Evolutionary conservation across 2,797 vertebrate genomes (phyloP).

Genomic region (Peromyscus aztecus): DNA sequence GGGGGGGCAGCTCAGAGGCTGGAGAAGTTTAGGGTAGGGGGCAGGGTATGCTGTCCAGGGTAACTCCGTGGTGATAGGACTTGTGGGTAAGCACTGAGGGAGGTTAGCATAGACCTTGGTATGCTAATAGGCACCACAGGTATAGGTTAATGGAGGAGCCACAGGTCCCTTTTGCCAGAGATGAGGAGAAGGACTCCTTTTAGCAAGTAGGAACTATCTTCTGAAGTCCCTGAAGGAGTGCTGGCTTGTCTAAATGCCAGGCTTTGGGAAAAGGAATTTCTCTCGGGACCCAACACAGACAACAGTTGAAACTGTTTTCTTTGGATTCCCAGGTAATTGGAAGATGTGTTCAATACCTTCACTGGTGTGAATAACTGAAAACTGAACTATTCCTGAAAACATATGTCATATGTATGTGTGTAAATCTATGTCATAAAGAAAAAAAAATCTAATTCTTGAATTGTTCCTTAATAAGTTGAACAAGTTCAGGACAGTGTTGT

Average conservation of each 20-base stretch:
- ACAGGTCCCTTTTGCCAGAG: neutral
- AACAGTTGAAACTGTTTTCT: neutral
- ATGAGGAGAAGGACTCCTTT: neutral
- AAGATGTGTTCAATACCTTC: neutral
- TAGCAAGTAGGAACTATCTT: neutral
- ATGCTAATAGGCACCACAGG: neutral
- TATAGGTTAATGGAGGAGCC: neutral
- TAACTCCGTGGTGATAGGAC: neutral
- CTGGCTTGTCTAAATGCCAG: neutral
- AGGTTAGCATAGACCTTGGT: neutral
- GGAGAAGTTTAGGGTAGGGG: neutral
- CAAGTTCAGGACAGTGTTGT: neutral
- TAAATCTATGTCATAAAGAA: neutral
- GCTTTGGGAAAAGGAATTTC: neutral
- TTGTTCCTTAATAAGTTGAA: constrained; percentile 42
- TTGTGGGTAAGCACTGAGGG: neutral
- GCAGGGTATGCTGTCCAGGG: neutral
- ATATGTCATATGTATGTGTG: neutral
- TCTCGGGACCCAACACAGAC: neutral
- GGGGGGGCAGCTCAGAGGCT: neutral
- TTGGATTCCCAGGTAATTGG: neutral
- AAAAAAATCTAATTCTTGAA: neutral
- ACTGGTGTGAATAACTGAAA: neutral
- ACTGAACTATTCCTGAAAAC: neutral
- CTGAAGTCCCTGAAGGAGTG: no score